Percentiles rank a stretch among this genome's conserved stretches.
phyloP scores from a whole-genome alignment of 2,797 vertebrate genomes.

The Peromyscus melanophrys region DNA sequence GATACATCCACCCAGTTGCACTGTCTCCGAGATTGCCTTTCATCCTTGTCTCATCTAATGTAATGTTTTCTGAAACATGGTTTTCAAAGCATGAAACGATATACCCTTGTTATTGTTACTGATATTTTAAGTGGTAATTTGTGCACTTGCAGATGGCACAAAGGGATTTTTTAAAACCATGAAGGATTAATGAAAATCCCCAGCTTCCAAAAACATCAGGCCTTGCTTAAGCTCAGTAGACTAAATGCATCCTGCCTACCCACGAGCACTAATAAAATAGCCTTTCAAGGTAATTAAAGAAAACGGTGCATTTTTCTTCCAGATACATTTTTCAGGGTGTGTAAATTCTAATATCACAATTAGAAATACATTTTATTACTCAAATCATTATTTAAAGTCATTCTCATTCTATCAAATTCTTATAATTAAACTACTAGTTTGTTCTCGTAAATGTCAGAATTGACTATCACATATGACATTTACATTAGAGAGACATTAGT shows the following conservation, averaged over 20 bases:
- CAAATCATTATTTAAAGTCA: background rate
- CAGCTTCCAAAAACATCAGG: slow-evolving; percentile 24
- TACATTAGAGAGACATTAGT: background rate
- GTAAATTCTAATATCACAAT: slow-evolving; percentile 27
- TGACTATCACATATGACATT: background rate
- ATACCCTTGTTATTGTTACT: slow-evolving; percentile 53
- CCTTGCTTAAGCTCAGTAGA: slow-evolving; percentile 62
- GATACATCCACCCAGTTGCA: slow-evolving; percentile 72
- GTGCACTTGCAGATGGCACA: slow-evolving; percentile 36
- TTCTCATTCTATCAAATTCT: background rate
- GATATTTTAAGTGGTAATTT: slow-evolving; percentile 22
- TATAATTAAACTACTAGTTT: background rate
- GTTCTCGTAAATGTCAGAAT: slow-evolving; percentile 24
- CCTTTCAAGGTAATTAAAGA: slow-evolving; percentile 64
- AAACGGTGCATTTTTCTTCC: slow-evolving; percentile 24
- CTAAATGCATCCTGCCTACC: slow-evolving; percentile 52
- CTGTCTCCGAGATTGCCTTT: slow-evolving; percentile 24
- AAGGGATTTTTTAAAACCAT: slow-evolving; percentile 50
- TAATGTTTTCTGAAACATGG: slow-evolving; percentile 26
- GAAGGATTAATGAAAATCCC: slow-evolving; percentile 67
- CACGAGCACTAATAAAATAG: slow-evolving; percentile 24
- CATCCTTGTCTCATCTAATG: background rate
- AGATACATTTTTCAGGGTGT: slow-evolving; percentile 21
- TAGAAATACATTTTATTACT: slow-evolving; percentile 23
- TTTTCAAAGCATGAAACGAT: slow-evolving; percentile 64